Evolutionary conservation across 2,797 vertebrate genomes (phyloP), one percentile per base, ranked within the genome.

Genomic region (Scyliorhinus canicula): DNA sequence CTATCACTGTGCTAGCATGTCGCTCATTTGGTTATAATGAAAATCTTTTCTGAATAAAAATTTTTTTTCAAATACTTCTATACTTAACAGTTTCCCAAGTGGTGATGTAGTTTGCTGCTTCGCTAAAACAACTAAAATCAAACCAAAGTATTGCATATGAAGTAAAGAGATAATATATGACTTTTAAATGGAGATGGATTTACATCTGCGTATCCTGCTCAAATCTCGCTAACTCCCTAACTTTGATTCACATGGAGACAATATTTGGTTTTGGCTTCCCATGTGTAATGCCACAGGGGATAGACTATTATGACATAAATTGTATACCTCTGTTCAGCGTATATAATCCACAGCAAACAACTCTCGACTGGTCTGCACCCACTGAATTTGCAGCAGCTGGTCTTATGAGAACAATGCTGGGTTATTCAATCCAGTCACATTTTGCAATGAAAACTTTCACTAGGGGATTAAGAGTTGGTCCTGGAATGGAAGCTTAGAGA

Each of bases 211-310:
- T 65, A n/a, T 35, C n/a, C 88, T 65, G n/a, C 24, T 44, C 60
- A 91, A 91, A 21, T 26, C 26, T 91, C n/a, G 1, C 21, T 21
- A 44, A 24, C 21, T 65, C 21, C 88, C n/a, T 44, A 63, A 60
- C 35, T 26, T 19, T 26, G n/a, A 65, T 91, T 91, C 88, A 91
- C n/a, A 60, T 91, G 57, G 60, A 91, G 8, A 65, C 57, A 11
- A 91, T 21, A 91, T 65, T 91, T 91, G 55, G 31, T n/a, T 65
- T 91, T 91, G 88, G 60, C 57, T 65, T 91, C 60, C 60, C 60
- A 26, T 44, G n/a, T 91, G 60, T 65, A 91, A 91, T n/a, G 60
- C 60, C 88, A 91, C n/a, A 91, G 88, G 57, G 88, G 21, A 91
- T 91, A 91, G 44, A 91, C 19, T 40, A 91, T 24, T 44, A 65